Evolutionary conservation across 2,113 vertebrate species (phyloP).

Genomic region (Eclectus roratus): DNA sequence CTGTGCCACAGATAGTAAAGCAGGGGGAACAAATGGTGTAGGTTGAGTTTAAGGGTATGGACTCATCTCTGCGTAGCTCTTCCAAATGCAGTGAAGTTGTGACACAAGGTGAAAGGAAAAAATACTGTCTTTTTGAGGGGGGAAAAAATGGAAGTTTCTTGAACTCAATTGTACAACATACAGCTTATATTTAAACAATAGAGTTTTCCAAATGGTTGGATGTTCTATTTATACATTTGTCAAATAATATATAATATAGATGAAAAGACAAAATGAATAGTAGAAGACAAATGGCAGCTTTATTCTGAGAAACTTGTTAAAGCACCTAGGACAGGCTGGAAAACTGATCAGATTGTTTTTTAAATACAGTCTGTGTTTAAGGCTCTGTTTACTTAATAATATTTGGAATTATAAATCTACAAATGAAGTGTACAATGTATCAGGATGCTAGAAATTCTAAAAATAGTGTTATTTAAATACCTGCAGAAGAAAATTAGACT

Average conservation of each 20-base stretch:
- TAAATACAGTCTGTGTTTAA: not conserved
- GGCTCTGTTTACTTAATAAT: not conserved
- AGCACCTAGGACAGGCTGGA: not conserved
- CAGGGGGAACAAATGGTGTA: not conserved
- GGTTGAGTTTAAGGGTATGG: not conserved
- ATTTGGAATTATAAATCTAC: not conserved
- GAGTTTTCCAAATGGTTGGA: not conserved
- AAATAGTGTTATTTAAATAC: not conserved
- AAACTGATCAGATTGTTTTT: not conserved
- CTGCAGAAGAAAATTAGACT: not conserved
- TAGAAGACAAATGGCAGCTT: slow-evolving; percentile 14
- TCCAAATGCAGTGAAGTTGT: not conserved
- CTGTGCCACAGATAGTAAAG: not conserved
- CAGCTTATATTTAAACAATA: not conserved
- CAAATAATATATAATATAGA: not conserved
- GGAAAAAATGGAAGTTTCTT: not conserved
- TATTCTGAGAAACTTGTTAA: slow-evolving; percentile 18
- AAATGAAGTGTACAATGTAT: not conserved
- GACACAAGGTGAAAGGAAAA: not conserved
- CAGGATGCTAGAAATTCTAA: not conserved
- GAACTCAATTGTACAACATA: not conserved
- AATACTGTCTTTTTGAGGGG: not conserved
- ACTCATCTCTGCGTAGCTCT: not conserved
- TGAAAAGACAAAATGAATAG: not conserved
- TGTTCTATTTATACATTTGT: not conserved